Evolutionary conservation across 2,113 vertebrate genomes (phyloP), one percentile per base, ranked within the genome.

Genomic region (Thalassoma bifasciatum): DNA sequence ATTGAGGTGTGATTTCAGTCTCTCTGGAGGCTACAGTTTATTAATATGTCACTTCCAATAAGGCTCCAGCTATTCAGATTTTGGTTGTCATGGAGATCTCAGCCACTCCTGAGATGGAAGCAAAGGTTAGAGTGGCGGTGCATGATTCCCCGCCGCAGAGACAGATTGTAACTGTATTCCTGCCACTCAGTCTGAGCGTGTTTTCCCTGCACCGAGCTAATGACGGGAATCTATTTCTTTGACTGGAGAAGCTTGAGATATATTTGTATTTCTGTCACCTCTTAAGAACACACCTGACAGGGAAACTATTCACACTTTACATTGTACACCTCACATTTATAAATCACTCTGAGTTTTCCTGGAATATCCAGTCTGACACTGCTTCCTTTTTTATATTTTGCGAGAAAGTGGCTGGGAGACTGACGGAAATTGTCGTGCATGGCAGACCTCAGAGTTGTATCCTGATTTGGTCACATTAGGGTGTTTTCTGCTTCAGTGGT

Each of bases 41-140:
- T 94, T 92, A 93, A 92, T 84, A 81, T 93, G 92, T 93, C 92
- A 91, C 90, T 94, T 93, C 88, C 88, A 93, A 92, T 93, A 89
- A 91, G 84, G 75, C 64, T 70, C 68, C 59, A 19, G 54, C 68
- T 88, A 86, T 92, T 94, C 77, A 89, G 76, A 91, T 90, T 61
- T 37, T 13, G 22, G 91, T 93, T 53, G 83, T 83, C 92, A 91
- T 93, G 92, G 92, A 78, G 90, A 93, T 84, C 63, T 64, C 71
- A 62, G 86, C 77, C 77, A 42, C 79, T 91, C 70, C 61, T 64
- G 77, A 78, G 75, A 80, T 44, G 82, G 80, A 84, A 80, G 72
- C 75, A 92, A 86, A 91, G 91, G 90, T 93, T 88, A 79, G 37
- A 36, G 74, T 40, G 63, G 30, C 2, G 74, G 47, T 57, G 75